Conservation (phyloP, 2,888 invertebrate species). For the Uloborus plumipes region DNA sequence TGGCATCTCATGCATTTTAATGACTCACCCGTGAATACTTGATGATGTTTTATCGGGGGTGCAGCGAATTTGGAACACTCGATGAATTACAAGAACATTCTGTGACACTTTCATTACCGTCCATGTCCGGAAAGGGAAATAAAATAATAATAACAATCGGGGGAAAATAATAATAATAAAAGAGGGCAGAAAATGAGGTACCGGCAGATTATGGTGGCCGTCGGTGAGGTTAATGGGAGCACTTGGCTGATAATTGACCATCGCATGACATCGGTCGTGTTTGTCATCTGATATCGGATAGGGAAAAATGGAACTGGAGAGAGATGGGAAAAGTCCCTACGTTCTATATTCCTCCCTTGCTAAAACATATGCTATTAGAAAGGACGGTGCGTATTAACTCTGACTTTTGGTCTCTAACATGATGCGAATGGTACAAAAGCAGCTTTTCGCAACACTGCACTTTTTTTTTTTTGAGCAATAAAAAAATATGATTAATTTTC, state of each 20-base stretch:
- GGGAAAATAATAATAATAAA: no score
- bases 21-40: slow-evolving; percentile 31
- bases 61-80: slow-evolving; percentile 46
- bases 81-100: slow-evolving; percentile 48
- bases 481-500: no score
- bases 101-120: slow-evolving; percentile 49
- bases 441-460: no score
- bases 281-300: slow-evolving; percentile 41
- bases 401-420: no score
- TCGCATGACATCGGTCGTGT: slow-evolving; percentile 45
- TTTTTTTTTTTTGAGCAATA: no score
- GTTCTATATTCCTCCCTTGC: not conserved
- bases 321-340: slow-evolving; percentile 7
- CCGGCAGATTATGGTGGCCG: slow-evolving; percentile 38
- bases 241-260: slow-evolving; percentile 59
- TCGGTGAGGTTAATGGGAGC: slow-evolving; percentile 39
- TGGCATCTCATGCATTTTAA: slow-evolving; percentile 47
- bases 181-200: no score
- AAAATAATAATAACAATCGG: no score
- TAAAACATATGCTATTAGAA: no score
- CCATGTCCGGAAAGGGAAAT: no score
- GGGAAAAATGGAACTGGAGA: slow-evolving; percentile 12
- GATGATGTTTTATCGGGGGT: slow-evolving; percentile 54
- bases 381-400: no score
- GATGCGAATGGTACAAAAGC: no score